A percentile compares a stretch with the other conserved stretches of the same genome.
Conservation (phyloP, 2,888 invertebrate species). For the Ochlodes sylvanus region DNA sequence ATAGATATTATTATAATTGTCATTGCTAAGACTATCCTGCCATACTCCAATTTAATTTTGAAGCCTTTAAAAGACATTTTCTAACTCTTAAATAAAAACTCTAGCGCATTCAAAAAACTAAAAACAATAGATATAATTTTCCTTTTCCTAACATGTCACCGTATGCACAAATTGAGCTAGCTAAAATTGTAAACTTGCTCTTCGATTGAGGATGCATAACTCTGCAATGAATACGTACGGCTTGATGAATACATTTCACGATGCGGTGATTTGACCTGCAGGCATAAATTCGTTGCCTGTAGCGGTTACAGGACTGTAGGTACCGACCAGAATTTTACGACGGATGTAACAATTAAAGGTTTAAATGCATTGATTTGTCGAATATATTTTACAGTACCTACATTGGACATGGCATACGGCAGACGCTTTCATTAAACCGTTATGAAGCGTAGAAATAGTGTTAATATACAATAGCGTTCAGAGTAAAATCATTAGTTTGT, state of each 20-base stretch:
- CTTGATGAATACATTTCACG: constrained; percentile 16
- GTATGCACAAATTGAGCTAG: neutral
- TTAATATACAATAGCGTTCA: too few relatives aligned
- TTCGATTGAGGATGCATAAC: neutral
- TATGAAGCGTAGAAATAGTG: too few relatives aligned
- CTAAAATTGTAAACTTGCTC: neutral
- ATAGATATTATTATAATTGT: too few relatives aligned
- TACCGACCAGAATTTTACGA: neutral
- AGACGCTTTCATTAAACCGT: too few relatives aligned
- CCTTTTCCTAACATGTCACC: too few relatives aligned
- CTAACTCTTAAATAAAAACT: too few relatives aligned
- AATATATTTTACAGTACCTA: neutral
- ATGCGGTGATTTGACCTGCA: neutral
- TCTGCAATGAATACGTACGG: constrained; percentile 8
- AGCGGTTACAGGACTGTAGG: neutral
- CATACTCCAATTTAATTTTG: too few relatives aligned
- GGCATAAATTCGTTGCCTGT: neutral
- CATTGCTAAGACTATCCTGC: too few relatives aligned
- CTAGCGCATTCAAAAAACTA: too few relatives aligned
- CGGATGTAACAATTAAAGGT: neutral
- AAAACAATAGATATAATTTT: too few relatives aligned
- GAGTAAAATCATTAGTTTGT: too few relatives aligned
- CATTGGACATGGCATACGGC: neutral
- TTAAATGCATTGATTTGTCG: neutral
- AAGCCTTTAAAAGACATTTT: too few relatives aligned